Percentiles rank a stretch among this genome's conserved stretches.
Evolutionary conservation across 1,140 invertebrate genomes (phyloP).

Genomic region (Marisa cornuarietis): DNA sequence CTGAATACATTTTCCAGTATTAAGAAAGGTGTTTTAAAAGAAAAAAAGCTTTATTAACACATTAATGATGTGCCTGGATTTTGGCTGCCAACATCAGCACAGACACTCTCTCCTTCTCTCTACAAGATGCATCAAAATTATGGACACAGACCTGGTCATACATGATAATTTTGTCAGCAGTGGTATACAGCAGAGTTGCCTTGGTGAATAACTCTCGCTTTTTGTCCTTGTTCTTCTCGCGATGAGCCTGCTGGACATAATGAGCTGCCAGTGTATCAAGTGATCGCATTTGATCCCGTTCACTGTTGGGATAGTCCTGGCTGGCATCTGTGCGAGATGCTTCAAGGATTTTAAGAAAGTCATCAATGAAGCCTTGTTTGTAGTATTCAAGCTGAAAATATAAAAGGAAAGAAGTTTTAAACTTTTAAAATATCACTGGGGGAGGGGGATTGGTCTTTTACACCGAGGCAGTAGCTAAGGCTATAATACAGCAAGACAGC

Average conservation of each 20-base stretch:
- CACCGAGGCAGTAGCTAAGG: too few species aligned
- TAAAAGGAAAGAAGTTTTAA: not conserved
- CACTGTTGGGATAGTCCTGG: conserved; percentile 88
- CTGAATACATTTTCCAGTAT: too few species aligned
- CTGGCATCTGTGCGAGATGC: conserved; percentile 86
- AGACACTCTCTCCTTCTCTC: too few species aligned
- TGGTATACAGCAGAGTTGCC: conserved; percentile 96
- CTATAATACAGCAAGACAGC: too few species aligned
- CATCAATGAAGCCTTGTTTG: conserved; percentile 89
- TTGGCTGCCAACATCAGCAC: too few species aligned
- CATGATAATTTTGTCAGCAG: conserved; percentile 99
- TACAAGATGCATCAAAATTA: too few species aligned
- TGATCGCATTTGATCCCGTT: conserved; percentile 96
- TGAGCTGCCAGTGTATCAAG: conserved; percentile 97
- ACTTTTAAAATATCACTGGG: not conserved
- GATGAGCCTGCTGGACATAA: conserved; percentile 94
- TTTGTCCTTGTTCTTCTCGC: conserved; percentile 94
- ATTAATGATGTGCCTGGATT: too few species aligned
- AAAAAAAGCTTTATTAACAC: too few species aligned
- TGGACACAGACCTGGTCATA: conserved; percentile 85
- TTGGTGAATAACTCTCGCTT: conserved; percentile 95
- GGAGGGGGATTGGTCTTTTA: too few species aligned
- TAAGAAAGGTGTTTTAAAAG: too few species aligned
- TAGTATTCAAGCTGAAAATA: conserved; percentile 89
- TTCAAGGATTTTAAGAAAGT: conserved; percentile 95